These are phyloP conservation scores for Nephrocerus scutellatus DNA, from an alignment of 2,888 invertebrate genomes.

Conservation along the genomic window DNA sequence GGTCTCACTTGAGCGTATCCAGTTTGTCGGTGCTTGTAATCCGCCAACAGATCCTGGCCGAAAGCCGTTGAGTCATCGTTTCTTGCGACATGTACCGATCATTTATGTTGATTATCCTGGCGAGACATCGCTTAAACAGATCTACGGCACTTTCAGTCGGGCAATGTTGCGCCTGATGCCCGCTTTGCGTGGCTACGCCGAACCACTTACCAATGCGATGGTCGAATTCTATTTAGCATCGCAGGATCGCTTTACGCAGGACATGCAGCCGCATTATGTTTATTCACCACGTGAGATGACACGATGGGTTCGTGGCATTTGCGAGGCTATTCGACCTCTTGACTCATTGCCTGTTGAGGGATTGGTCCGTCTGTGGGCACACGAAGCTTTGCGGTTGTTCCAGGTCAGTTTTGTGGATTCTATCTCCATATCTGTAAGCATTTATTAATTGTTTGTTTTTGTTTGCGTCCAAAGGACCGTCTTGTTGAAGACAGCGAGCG, in stretches of 20 bases:
- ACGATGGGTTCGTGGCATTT: slow-evolving; percentile 98
- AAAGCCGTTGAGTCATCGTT: slow-evolving; percentile 85
- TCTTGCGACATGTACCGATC: slow-evolving; percentile 91
- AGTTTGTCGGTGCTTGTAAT: slow-evolving; percentile 99
- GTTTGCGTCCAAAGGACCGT: slow-evolving; percentile 52
- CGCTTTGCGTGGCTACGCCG: slow-evolving; percentile 84
- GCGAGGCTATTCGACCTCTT: slow-evolving; percentile 94
- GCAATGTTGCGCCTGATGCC: slow-evolving; percentile 96
- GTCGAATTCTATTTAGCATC: slow-evolving; percentile 95
- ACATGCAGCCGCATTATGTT: slow-evolving; percentile 99
- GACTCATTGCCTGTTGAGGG: slow-evolving; percentile 90
- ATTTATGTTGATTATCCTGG: slow-evolving; percentile 99
- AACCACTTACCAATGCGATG: slow-evolving; percentile 97
- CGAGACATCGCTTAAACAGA: slow-evolving; percentile 93
- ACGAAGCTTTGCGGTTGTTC: slow-evolving; percentile 96
- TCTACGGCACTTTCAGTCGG: slow-evolving; percentile 97
- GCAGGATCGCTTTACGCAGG: slow-evolving; percentile 97
- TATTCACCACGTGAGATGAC: slow-evolving; percentile 99
- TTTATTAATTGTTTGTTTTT: not conserved
- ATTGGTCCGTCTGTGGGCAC: slow-evolving; percentile 96
- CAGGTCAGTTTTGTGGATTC: slow-evolving; percentile 49
- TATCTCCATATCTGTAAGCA: slow-evolving; percentile 6
- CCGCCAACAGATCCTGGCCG: slow-evolving; percentile 99
- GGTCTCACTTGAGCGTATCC: slow-evolving; percentile 95
- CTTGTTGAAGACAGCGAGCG: slow-evolving; percentile 92